These are phyloP conservation scores for Microctenopoma lineatum DNA, from an alignment of 2,797 vertebrate species.

Conservation along the genomic window DNA sequence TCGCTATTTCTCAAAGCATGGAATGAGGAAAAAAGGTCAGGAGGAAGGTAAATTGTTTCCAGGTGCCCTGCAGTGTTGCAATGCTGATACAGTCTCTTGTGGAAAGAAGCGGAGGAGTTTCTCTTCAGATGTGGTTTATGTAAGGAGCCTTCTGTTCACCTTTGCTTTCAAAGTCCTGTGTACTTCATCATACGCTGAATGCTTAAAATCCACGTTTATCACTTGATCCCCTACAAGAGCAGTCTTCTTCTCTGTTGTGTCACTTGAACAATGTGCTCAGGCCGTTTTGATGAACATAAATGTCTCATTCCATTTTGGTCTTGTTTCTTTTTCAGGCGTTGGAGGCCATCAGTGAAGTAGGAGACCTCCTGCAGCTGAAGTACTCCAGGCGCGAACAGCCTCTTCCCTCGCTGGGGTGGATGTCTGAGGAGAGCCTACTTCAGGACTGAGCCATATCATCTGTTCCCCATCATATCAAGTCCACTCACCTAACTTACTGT, in stretches of 20 bases:
- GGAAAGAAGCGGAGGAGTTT: constrained; percentile 60
- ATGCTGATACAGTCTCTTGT: constrained; percentile 66
- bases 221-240: constrained; percentile 12
- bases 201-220: constrained; percentile 29
- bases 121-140: constrained; percentile 59
- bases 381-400: constrained; percentile 87
- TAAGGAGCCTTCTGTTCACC: constrained; percentile 54
- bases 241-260: not conserved
- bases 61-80: constrained; percentile 79
- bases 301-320: not conserved
- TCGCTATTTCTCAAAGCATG: constrained; percentile 78
- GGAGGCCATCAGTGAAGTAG: constrained; percentile 92
- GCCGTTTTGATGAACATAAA: not conserved
- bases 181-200: constrained; percentile 20
- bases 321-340: constrained; percentile 83
- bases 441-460: constrained; percentile 67
- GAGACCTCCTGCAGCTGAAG: constrained; percentile 93
- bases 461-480: constrained; percentile 1
- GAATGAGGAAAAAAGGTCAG: constrained; percentile 73
- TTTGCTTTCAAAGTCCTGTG: constrained; percentile 28
- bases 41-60: constrained; percentile 86
- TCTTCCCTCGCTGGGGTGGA: constrained; percentile 82
- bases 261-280: not conserved
- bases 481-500: not conserved
- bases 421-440: constrained; percentile 75